These are phyloP conservation scores for Ichneumon xanthorius DNA, from an alignment of 2,888 invertebrate species.

Conservation along the genomic window DNA sequence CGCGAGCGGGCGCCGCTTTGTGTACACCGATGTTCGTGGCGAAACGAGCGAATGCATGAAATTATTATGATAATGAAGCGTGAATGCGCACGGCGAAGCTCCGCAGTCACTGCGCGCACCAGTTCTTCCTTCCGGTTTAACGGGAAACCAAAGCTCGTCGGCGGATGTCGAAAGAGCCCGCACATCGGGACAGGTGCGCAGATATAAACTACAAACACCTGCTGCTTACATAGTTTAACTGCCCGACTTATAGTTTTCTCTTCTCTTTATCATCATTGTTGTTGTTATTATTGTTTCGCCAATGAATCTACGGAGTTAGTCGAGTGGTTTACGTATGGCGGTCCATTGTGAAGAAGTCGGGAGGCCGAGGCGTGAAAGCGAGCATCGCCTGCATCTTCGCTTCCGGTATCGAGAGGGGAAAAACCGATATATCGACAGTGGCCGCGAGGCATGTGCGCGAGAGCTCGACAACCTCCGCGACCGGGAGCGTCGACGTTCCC, in stretches of 20 bases:
- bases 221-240: slow-evolving; percentile 53
- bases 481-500: slow-evolving; percentile 15
- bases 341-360: slow-evolving; percentile 38
- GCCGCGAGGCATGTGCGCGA: slow-evolving; percentile 39
- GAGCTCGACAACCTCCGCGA: slow-evolving; percentile 30
- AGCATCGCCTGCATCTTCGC: slow-evolving; percentile 33
- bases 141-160: slow-evolving; percentile 62
- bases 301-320: background rate
- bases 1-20: slow-evolving; percentile 16
- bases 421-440: slow-evolving; percentile 44
- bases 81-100: slow-evolving; percentile 46
- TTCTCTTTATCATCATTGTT: slow-evolving; percentile 6
- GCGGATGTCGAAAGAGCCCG: slow-evolving; percentile 58
- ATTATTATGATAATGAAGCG: slow-evolving; percentile 64
- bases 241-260: slow-evolving; percentile 36
- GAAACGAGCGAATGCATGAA: slow-evolving; percentile 36
- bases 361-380: slow-evolving; percentile 41
- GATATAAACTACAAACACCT: slow-evolving; percentile 66
- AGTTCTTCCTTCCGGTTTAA: slow-evolving; percentile 66
- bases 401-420: slow-evolving; percentile 53
- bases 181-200: slow-evolving; percentile 59
- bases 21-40: slow-evolving; percentile 38
- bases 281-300: background rate
- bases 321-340: background rate
- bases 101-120: slow-evolving; percentile 36